Evolutionary conservation across 1,140 invertebrate genomes (phyloP).

Genomic region (Drosophila ohnishii): DNA sequence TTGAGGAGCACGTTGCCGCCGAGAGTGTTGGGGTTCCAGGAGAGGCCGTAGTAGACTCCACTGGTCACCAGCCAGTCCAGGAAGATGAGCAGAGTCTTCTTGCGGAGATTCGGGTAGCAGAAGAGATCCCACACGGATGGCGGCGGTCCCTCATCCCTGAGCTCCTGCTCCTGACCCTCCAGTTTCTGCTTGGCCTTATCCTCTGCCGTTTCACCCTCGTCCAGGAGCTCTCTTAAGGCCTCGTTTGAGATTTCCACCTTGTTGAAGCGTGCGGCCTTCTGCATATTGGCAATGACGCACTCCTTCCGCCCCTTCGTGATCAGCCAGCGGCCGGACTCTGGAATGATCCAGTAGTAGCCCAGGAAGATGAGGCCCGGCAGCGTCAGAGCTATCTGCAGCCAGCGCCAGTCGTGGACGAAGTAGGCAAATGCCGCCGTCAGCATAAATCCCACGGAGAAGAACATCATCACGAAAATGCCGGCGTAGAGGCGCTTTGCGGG

Average conservation of each 20-base stretch:
- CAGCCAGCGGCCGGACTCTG: constrained; percentile 92
- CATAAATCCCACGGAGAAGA: constrained; percentile 91
- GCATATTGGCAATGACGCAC: constrained; percentile 88
- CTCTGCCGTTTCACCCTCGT: constrained; percentile 82
- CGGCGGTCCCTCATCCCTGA: constrained; percentile 44
- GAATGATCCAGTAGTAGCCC: constrained; percentile 93
- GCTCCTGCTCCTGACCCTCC: constrained; percentile 6
- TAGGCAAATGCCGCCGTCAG: constrained; percentile 89
- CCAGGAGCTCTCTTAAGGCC: constrained; percentile 84
- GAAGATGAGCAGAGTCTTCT: constrained; percentile 89
- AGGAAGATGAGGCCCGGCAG: constrained; percentile 88
- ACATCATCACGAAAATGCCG: constrained; percentile 90
- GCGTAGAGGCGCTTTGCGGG: constrained; percentile 89
- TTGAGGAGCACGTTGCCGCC: constrained; percentile 90
- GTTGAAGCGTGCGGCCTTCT: constrained; percentile 88
- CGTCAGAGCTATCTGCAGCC: constrained; percentile 89
- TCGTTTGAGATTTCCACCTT: constrained; percentile 85
- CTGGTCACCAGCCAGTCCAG: constrained; percentile 92
- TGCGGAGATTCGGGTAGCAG: constrained; percentile 88
- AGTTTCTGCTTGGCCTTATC: constrained; percentile 74
- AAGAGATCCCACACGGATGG: constrained; percentile 88
- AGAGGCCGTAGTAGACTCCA: constrained; percentile 92
- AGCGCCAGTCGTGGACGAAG: constrained; percentile 89
- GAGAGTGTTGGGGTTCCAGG: constrained; percentile 90
- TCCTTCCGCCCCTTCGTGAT: constrained; percentile 89